Evolutionary conservation across 1,140 invertebrate genomes (phyloP), one percentile per base, ranked within the genome.

Genomic region (Leucophenga varia): DNA sequence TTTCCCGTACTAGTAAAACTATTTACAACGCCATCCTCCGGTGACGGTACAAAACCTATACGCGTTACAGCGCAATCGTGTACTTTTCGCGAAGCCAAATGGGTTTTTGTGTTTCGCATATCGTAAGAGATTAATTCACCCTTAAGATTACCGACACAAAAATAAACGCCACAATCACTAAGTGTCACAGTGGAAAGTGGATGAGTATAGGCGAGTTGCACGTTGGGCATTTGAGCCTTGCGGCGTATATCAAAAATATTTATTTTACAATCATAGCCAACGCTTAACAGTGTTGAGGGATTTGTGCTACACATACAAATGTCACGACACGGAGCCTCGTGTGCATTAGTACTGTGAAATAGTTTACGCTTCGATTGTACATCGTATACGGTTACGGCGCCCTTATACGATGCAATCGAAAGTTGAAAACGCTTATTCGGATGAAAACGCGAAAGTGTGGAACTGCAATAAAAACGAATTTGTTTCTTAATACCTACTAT

Each of bases 71-170:
- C 56, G 1, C 49, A 52, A 31, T 70, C 69, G 14, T 74, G 70
- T 0, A 72, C 56, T 12, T 34, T 45, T 10, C 47, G 59, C 8
- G 57, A 51, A 0, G 55, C 56, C 35, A 75, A 36, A 2, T 55
- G 57, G 2, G 43, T 13, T 25, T 70, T 74, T 2, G 59, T 59
- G 40, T 45, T 69, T 3, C 73, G 44, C 53, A 74, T 64, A 34
- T 75, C 73, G 38, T 73, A 73, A 32, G 61, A 21, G n/a, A 72
- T 68, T 0, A 75, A 30, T 37, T 75, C 73, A 2, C 73, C 73
- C 14, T 75, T 75, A 0, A 75, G 52, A 52, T 72, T 74, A 4
- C 73, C 73, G 2, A 49, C 70, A 54, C 61, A 64, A n/a, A 69
- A 64, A 32, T 63, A 75, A 3, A 45, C 63, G 19, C 73, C 73